Conservation (phyloP, 2,797 vertebrate species). For the Cygnus olor region DNA sequence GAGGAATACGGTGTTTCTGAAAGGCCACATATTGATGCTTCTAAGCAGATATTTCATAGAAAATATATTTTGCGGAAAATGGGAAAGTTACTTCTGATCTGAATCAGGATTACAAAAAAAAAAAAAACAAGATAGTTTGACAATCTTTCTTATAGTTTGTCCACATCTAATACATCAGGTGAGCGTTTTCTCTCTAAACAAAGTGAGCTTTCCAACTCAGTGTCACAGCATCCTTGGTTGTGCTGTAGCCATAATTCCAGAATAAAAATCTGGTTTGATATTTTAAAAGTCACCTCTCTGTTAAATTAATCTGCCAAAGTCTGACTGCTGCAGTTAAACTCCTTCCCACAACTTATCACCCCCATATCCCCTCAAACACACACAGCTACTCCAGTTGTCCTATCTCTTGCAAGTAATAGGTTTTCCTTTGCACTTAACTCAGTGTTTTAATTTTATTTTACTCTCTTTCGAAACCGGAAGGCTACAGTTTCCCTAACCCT, state of each 20-base stretch:
- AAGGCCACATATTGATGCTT: background rate
- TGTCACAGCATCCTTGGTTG: background rate
- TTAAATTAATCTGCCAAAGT: background rate
- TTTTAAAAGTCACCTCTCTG: constrained; percentile 20
- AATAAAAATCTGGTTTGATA: constrained; percentile 6
- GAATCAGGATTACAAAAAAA: background rate
- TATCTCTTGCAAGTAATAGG: background rate
- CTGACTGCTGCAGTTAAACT: background rate
- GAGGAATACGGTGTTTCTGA: background rate
- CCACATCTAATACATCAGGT: background rate
- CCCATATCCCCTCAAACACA: background rate
- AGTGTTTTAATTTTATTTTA: constrained; percentile 6
- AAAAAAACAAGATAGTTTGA: background rate
- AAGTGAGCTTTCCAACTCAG: background rate
- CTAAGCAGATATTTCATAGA: background rate
- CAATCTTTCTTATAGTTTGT: background rate
- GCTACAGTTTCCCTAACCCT: background rate
- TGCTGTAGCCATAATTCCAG: background rate
- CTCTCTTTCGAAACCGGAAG: background rate
- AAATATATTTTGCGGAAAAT: background rate
- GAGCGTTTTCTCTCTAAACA: background rate
- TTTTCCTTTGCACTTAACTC: background rate
- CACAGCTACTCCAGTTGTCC: background rate
- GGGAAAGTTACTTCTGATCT: background rate
- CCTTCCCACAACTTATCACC: background rate